A percentile compares a stretch with the other conserved stretches of the same genome.
Evolutionary conservation across 2,113 vertebrate genomes (phyloP).

Genomic region (Lontra canadensis): DNA sequence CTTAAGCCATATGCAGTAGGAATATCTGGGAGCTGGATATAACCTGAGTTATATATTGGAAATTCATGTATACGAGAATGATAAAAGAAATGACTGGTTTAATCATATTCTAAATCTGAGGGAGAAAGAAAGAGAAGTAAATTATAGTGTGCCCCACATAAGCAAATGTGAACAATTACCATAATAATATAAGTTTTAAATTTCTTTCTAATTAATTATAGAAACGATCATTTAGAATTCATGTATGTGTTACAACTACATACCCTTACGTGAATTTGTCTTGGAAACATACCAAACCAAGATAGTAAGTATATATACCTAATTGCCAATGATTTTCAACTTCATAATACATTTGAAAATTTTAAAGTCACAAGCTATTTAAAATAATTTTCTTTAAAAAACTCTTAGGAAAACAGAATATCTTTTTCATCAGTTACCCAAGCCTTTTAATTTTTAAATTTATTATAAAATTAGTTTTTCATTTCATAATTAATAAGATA

Average conservation of each 20-base stretch:
- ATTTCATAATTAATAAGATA: neutral
- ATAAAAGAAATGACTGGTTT: neutral
- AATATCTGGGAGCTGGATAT: neutral
- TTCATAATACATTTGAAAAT: neutral
- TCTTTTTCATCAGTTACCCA: neutral
- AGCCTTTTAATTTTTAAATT: neutral
- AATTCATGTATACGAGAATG: neutral
- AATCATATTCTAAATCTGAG: neutral
- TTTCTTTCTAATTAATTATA: neutral
- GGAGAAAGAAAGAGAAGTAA: neutral
- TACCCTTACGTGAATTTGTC: neutral
- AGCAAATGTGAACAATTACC: neutral
- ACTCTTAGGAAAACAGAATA: neutral
- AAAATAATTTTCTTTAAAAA: neutral
- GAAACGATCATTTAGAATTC: neutral
- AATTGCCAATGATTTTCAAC: neutral
- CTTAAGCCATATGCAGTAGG: neutral
- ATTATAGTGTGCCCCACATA: neutral
- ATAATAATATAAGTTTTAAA: neutral
- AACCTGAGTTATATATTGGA: neutral
- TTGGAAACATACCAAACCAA: neutral
- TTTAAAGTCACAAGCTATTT: neutral
- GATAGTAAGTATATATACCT: neutral
- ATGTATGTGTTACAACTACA: neutral
- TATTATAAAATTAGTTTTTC: neutral